These are phyloP conservation scores for Mycteria americana DNA, from an alignment of 2,797 vertebrate genomes.

Conservation along the genomic window DNA sequence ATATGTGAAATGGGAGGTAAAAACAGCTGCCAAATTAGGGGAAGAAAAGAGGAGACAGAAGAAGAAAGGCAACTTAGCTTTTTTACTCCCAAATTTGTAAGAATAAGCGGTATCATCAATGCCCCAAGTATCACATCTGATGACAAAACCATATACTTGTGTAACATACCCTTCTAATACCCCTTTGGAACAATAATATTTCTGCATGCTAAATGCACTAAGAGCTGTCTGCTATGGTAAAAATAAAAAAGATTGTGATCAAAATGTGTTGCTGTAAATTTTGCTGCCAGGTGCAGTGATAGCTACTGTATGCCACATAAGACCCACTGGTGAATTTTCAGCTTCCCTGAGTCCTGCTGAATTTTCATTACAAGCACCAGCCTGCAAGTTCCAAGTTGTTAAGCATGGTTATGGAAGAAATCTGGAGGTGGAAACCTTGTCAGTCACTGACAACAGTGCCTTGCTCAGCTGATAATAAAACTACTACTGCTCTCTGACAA, in stretches of 20 bases:
- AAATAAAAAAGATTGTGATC: neutral
- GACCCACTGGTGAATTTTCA: conserved; percentile 14
- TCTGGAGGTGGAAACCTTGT: conserved; percentile 44
- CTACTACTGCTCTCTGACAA: neutral
- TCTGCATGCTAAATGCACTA: neutral
- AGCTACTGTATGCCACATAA: neutral
- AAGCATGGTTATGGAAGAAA: conserved; percentile 30
- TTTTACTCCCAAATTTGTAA: neutral
- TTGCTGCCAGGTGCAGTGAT: neutral
- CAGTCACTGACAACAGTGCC: conserved; percentile 30
- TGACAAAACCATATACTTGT: neutral
- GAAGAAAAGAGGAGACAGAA: neutral
- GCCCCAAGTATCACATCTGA: neutral
- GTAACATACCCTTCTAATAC: neutral
- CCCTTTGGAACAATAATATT: neutral
- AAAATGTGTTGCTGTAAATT: conserved; percentile 8
- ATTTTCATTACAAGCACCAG: conserved; percentile 11
- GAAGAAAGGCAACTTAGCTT: neutral
- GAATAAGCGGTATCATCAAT: neutral
- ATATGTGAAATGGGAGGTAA: neutral
- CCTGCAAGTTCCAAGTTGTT: conserved; percentile 29
- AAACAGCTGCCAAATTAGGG: neutral
- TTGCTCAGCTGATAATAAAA: conserved; percentile 54
- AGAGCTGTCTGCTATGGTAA: neutral
- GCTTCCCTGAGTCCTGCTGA: neutral